Percentiles rank a stretch among this genome's conserved stretches.
Conservation (phyloP, 2,113 vertebrate species). For the crab-eating macaque (Macaca fascicularis) region T2T-MFA8v1.1 NC_088382.1:4851501-4852000, state of each 20-base stretch:
- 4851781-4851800: rapidly evolving
- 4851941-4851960: background rate
- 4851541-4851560: background rate
- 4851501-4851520: background rate
- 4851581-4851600: background rate
- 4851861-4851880: background rate
- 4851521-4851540: background rate
- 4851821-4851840: background rate
- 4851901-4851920: background rate
- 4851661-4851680: rapidly evolving
- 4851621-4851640: background rate
- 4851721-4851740: rapidly evolving
- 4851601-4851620: background rate
- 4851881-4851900: background rate
- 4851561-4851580: background rate
- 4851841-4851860: background rate
- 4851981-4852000: background rate
- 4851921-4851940: background rate
- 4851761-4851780: background rate
- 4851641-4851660: background rate
- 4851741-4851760: no score
- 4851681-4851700: no score
- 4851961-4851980: background rate
- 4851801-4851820: background rate
- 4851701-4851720: background rate